Conservation (phyloP, 30 jellyfish, hydroid and myxozoan genomes). For the Aurelia sp. region DNA sequence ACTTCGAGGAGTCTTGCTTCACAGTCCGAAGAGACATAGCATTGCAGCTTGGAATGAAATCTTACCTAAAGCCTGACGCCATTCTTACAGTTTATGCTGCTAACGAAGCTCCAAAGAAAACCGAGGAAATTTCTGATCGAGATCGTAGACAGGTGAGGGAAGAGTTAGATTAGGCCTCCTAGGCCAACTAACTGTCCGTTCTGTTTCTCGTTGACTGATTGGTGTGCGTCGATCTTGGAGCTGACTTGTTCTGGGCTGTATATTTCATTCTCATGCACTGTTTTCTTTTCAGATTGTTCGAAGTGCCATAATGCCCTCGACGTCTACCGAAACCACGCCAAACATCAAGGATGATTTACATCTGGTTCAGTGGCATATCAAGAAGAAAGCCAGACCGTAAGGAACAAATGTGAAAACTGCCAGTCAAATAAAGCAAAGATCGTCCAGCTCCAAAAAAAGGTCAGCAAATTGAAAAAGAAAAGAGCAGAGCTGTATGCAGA, state of each 20-base stretch:
- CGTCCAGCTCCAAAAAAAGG: conserved; percentile 6
- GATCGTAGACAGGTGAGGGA: conserved; percentile 18
- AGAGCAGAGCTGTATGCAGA: conserved; percentile 30
- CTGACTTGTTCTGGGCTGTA: not conserved
- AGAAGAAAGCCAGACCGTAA: conserved; percentile 4
- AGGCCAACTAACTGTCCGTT: not conserved
- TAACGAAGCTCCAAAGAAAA: not conserved
- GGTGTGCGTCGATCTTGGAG: not conserved
- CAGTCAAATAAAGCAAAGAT: conserved; percentile 3
- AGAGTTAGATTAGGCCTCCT: not conserved
- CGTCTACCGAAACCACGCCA: conserved; percentile 4
- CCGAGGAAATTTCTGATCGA: conserved; percentile 11
- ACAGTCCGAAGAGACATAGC: conserved; percentile 42
- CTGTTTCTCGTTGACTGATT: not conserved
- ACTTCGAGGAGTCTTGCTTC: conserved; percentile 30
- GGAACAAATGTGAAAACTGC: conserved; percentile 21
- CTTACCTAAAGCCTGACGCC: conserved; percentile 24
- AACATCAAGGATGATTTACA: conserved; percentile 1
- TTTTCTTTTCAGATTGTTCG: conserved; percentile 34
- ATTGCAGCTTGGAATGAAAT: conserved; percentile 24
- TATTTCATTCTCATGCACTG: not conserved
- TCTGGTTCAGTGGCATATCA: not conserved
- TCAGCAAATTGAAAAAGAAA: conserved; percentile 14
- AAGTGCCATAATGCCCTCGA: conserved; percentile 17
- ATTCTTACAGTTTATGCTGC: conserved; percentile 32